These are phyloP conservation scores for Calliphora vicina DNA, from an alignment of 1,140 invertebrate species.

Conservation along the genomic window DNA sequence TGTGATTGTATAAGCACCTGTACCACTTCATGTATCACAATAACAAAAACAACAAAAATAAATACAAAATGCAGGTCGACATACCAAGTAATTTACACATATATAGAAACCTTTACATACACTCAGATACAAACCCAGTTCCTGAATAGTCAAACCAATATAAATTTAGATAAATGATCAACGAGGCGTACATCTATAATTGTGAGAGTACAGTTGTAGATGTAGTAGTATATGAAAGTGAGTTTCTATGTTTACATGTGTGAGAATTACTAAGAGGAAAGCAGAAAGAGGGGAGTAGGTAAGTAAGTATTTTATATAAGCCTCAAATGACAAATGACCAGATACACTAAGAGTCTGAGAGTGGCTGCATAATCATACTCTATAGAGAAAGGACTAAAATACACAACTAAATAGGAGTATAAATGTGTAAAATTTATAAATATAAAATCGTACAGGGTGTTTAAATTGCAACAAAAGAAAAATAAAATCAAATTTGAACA, in stretches of 20 bases:
- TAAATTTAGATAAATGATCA: conserved; percentile 23
- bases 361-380: background rate
- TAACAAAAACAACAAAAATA: no score
- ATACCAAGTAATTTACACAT: no score
- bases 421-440: background rate
- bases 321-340: conserved; percentile 27
- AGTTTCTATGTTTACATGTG: background rate
- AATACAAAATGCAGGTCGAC: no score
- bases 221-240: background rate
- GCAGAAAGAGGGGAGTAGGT: background rate
- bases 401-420: background rate
- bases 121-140: background rate
- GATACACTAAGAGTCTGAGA: background rate
- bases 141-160: conserved; percentile 19
- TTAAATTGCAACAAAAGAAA: background rate
- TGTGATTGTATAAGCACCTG: no score
- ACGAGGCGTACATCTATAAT: conserved; percentile 3
- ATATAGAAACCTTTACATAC: no score
- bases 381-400: background rate
- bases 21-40: no score
- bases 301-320: background rate
- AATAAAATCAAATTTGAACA: background rate
- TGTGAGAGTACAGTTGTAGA: background rate
- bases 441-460: background rate
- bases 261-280: background rate